A percentile compares a stretch with the other conserved stretches of the same genome.
phyloP scores from a whole-genome alignment of 2,888 invertebrate species.

The Elysia crispata region DNA sequence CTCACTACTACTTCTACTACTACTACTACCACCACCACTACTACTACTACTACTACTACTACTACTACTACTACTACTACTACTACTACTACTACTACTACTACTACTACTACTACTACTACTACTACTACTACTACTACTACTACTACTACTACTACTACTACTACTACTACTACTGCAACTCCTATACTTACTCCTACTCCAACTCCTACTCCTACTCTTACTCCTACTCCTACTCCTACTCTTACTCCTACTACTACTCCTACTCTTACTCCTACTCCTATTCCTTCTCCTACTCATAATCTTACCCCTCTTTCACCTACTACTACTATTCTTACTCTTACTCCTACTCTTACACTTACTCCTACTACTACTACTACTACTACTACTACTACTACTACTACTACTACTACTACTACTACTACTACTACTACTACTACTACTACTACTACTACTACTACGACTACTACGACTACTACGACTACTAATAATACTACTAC shows the following conservation, averaged over 20 bases:
- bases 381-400: conserved; percentile 15
- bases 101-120: conserved; percentile 37
- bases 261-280: no score
- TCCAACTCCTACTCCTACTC: not conserved
- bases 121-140: conserved; percentile 36
- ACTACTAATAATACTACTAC: no score
- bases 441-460: conserved; percentile 31
- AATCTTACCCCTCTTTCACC: no score
- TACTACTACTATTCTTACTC: no score
- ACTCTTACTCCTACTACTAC: no score
- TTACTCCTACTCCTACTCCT: no score
- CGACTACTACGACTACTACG: no score
- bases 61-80: conserved; percentile 26
- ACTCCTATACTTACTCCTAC: not conserved
- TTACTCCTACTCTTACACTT: no score
- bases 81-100: conserved; percentile 38
- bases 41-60: conserved; percentile 31
- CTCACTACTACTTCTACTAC: conserved; percentile 25
- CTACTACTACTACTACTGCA: conserved; percentile 36
- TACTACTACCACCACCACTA: conserved; percentile 20
- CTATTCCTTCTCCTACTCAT: no score
- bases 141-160: conserved; percentile 33
- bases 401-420: conserved; percentile 38
- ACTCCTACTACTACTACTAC: no score
- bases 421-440: conserved; percentile 36